Evolutionary conservation across 2,888 invertebrate genomes (phyloP), one percentile per base, ranked within the genome.

Genomic region (Brachylomia viminalis): DNA sequence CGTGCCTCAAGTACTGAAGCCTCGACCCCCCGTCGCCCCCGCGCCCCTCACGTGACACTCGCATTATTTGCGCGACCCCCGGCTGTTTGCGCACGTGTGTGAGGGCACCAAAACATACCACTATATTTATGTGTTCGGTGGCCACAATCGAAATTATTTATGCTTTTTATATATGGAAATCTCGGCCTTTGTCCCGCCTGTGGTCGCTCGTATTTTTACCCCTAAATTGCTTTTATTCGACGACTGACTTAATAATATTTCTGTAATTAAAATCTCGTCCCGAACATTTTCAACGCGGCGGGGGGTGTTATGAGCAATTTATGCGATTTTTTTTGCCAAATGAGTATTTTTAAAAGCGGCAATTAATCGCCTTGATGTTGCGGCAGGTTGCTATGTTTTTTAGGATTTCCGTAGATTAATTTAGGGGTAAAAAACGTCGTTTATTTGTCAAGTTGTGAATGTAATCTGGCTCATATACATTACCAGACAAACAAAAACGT

Each of bases 111-210:
- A 92, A 93, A 90, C 91, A 89, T 92, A 92, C 93, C 93, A 92
- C 92, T 93, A 93, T 95, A 95, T 95, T 95, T 95, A 94, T 94
- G 92, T 92, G 92, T 90, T 90, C 90, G 89, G 92, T 90, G 90
- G 90, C 93, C 94, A 93, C 94, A 93, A 94, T 95, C 95, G 93
- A 95, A 95, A 95, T 95, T 95, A 95, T 95, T 95, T 94, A 95
- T 94, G 93, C 92, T 93, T 93, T 93, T 94, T 94, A 93, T 92
- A 90, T 93, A 94, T 94, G 94, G 92, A 93, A 95, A 94, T 94
- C 93, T 93, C 92, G 83, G 89, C 92, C 91, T 94, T 94, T 95
- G 94, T 95, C 92, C 93, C 86, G 82, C 83, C 72, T 72, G 80
- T 79, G 83, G 80, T 72, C 84, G 86, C 80, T 86, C 86, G 84